Evolutionary conservation across 2,888 invertebrate genomes (phyloP).

Genomic region (Cosmia pyralina): DNA sequence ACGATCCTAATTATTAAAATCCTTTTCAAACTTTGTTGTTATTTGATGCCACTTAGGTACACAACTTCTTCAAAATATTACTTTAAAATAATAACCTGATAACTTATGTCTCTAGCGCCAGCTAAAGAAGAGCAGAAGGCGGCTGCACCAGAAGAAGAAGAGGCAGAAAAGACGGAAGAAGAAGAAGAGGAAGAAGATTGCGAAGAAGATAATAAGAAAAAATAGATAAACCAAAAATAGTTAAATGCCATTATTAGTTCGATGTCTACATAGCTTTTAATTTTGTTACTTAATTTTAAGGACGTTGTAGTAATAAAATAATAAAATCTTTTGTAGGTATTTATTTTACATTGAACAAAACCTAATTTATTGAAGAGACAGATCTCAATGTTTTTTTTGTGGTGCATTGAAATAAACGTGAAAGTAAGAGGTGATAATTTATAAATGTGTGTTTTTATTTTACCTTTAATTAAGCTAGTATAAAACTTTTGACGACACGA

Average conservation of each 20-base stretch:
- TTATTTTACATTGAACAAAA: slow-evolving; percentile 54
- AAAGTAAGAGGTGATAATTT: slow-evolving; percentile 23
- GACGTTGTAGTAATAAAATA: slow-evolving; percentile 49
- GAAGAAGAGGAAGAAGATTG: slow-evolving; percentile 71
- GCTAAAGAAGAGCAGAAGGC: slow-evolving; percentile 72
- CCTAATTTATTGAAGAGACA: slow-evolving; percentile 48
- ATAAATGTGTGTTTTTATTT: slow-evolving; percentile 40
- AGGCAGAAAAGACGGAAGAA: slow-evolving; percentile 64
- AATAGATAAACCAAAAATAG: slow-evolving; percentile 56
- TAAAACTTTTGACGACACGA: neutral
- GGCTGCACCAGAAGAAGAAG: slow-evolving; percentile 66
- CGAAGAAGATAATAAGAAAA: slow-evolving; percentile 73
- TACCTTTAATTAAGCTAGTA: too few relatives aligned
- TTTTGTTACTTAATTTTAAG: slow-evolving; percentile 65
- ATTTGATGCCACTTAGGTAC: neutral
- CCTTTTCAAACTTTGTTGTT: neutral
- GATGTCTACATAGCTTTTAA: slow-evolving; percentile 61
- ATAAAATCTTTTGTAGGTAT: slow-evolving; percentile 49
- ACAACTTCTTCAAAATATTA: neutral
- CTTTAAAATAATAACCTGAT: neutral
- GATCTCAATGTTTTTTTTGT: slow-evolving; percentile 39
- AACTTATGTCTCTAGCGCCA: slow-evolving; percentile 70
- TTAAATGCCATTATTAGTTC: slow-evolving; percentile 69
- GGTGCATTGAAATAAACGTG: slow-evolving; percentile 48
- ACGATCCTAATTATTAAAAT: neutral